phyloP scores from a whole-genome alignment of 1,140 invertebrate species.

The Sitobion miscanthi region DNA sequence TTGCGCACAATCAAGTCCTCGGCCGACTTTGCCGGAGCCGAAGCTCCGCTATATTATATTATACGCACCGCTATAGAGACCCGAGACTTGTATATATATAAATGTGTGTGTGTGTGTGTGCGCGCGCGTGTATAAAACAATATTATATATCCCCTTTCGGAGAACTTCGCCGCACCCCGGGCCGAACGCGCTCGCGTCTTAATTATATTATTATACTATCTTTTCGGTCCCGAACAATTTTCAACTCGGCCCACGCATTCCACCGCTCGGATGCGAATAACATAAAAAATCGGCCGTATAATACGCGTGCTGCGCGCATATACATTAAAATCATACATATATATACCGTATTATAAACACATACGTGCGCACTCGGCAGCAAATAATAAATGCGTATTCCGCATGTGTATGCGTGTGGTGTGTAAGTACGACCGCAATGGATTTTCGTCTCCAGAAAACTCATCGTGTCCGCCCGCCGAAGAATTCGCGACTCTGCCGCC shows the following conservation, averaged over 20 bases:
- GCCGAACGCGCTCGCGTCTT: background rate
- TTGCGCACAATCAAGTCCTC: background rate
- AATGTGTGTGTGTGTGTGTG: background rate
- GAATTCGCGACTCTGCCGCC: background rate
- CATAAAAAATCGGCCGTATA: background rate
- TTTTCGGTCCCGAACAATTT: conserved; percentile 9
- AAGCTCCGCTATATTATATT: background rate
- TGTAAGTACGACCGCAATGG: background rate
- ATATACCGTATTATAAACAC: no score
- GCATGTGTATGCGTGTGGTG: background rate
- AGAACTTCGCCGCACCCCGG: background rate
- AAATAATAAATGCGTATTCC: background rate
- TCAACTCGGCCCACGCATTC: background rate
- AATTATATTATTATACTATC: conserved; percentile 19
- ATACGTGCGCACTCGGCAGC: background rate
- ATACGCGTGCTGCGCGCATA: background rate
- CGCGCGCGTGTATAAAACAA: background rate
- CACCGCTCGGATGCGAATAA: background rate
- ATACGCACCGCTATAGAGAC: background rate
- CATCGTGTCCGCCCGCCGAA: background rate
- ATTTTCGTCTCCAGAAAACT: background rate
- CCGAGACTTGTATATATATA: background rate
- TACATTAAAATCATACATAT: no score
- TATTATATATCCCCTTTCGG: background rate
- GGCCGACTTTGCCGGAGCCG: background rate